phyloP scores from a whole-genome alignment of 64 coral and sea anemone genomes.

The Porites lutea region DNA sequence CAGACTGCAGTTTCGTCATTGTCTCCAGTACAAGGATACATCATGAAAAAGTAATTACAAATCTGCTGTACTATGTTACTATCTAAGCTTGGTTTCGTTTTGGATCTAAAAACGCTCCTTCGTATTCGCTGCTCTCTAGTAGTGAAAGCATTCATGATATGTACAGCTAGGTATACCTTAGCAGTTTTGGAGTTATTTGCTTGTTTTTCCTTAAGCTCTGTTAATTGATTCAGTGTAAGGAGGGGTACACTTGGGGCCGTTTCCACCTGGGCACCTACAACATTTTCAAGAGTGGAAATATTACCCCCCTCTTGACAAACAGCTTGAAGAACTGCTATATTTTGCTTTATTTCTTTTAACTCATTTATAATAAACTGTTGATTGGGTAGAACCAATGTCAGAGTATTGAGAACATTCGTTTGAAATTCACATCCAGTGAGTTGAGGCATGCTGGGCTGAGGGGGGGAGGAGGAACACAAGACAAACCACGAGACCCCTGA shows the following conservation, averaged over 20 bases:
- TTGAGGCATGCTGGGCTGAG: slow-evolving; percentile 15
- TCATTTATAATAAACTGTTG: slow-evolving; percentile 46
- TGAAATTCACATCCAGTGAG: slow-evolving; percentile 18
- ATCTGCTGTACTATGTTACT: slow-evolving; percentile 3
- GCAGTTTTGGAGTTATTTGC: not conserved
- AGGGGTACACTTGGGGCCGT: no score
- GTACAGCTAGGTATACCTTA: slow-evolving; percentile 22
- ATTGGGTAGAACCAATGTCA: slow-evolving; percentile 30
- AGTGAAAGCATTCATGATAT: slow-evolving; percentile 9
- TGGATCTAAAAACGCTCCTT: slow-evolving; percentile 15
- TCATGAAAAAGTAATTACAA: not conserved
- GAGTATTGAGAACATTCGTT: slow-evolving; percentile 17
- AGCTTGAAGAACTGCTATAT: not conserved
- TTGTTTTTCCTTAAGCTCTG: slow-evolving; percentile 2
- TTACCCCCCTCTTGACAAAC: no score
- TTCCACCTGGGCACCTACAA: no score
- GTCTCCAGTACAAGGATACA: not conserved
- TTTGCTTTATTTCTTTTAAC: slow-evolving; percentile 40
- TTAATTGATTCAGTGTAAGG: not conserved
- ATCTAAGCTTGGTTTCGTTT: slow-evolving; percentile 10
- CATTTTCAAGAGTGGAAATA: no score
- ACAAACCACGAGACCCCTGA: slow-evolving; percentile 19
- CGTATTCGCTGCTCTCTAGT: slow-evolving; percentile 14
- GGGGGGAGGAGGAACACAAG: slow-evolving; percentile 43
- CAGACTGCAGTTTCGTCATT: no score